Base-by-base conservation (phyloP, 2,113 vertebrate species). In the Ailurus styani region DNA sequence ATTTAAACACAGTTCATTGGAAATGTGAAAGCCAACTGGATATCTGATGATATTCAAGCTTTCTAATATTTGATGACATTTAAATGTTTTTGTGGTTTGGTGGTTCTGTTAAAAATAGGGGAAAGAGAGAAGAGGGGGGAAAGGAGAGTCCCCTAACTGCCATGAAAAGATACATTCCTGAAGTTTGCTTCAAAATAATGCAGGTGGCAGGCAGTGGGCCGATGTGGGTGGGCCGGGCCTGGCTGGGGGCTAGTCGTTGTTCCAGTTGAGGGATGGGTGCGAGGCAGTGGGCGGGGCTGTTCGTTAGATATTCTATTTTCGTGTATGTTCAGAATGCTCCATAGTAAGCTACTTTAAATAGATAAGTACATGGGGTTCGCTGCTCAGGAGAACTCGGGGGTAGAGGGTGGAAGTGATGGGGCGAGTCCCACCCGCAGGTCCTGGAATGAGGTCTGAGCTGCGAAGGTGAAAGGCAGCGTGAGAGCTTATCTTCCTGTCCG, bases 171-270 rank as follows among this genome's bases (percentile, higher is more conserved):
- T 55, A 54, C 45, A 17, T 60, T 54, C 82, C 50, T 25, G 37
- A n/a, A 88, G 52, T 68, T 87, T 52, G 15, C 88, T 96, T 91
- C 66, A 77, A 83, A 91, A 31, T 60, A 40, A 62, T 54, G 25
- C 31, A 37, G 45, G 18, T 11, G 23, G 47, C 21, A 81, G 14
- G 14, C 55, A 66, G 2, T 14, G 1, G n/a, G 31, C 37, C 0
- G 34, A 25, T 29, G 2, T 3, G 34, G 14, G 17, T 0, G 7
- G 25, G 10, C 21, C 4, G 40, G 52, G 47, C 73, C 1, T 8
- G 37, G 37, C 87, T 66, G 27, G 11, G 73, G 34, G 40, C 57
- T 87, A 11, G 75, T 27, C 0, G 21, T 40, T 34, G 40, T 75
- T 68, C 0, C 4, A 52, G 50, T 57, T 68, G 20, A 12, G 13